Conservation (phyloP, 2,888 invertebrate species). For the Cheilosia variabilis region DNA sequence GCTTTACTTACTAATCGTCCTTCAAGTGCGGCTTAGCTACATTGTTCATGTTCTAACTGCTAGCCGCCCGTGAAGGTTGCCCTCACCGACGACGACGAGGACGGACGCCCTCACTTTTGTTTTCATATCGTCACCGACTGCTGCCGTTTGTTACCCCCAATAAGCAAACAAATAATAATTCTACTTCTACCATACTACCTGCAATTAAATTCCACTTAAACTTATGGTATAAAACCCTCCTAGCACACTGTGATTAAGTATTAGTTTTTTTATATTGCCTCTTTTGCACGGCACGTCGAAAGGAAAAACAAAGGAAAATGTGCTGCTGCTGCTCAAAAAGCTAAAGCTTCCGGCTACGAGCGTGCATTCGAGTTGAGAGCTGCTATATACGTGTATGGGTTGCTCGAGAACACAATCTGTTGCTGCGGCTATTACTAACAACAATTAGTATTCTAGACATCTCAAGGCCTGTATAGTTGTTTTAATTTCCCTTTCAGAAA, state of each 20-base stretch:
- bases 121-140: slow-evolving; percentile 14
- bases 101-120: slow-evolving; percentile 22
- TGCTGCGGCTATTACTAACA: slow-evolving; percentile 53
- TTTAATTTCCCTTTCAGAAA: slow-evolving; percentile 68
- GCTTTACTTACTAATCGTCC: slow-evolving; percentile 46
- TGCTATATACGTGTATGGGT: slow-evolving; percentile 6
- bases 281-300: slow-evolving; percentile 36
- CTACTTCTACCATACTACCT: slow-evolving; percentile 24
- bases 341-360: slow-evolving; percentile 67
- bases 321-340: slow-evolving; percentile 7
- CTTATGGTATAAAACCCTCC: slow-evolving; percentile 27
- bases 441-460: slow-evolving; percentile 73
- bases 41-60: slow-evolving; percentile 52
- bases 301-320: slow-evolving; percentile 66
- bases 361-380: slow-evolving; percentile 29
- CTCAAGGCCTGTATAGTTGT: slow-evolving; percentile 59
- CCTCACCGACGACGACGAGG: slow-evolving; percentile 2
- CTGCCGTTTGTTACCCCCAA: slow-evolving; percentile 30
- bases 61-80: slow-evolving; percentile 63
- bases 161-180: slow-evolving; percentile 55
- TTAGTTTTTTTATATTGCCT: slow-evolving; percentile 47
- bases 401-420: slow-evolving; percentile 34
- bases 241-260: slow-evolving; percentile 44
- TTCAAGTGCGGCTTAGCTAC: slow-evolving; percentile 39
- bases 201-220: slow-evolving; percentile 64